Percentiles rank a stretch among this genome's conserved stretches.
Evolutionary conservation across 1,140 invertebrate species (phyloP).

Genomic region (Sinella curviseta): DNA sequence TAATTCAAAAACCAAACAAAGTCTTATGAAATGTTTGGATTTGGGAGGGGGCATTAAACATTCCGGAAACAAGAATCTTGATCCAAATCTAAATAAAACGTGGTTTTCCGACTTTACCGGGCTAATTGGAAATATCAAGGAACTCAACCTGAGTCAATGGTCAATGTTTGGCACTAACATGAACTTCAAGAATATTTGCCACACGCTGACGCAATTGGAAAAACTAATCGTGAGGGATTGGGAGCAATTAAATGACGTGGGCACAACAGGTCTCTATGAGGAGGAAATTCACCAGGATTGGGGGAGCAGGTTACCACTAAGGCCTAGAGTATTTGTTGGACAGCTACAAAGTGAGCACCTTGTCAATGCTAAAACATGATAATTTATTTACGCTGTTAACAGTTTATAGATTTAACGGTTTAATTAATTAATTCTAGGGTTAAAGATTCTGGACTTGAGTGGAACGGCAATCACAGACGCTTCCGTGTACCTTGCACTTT

Average conservation of each 20-base stretch:
- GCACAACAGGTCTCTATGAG: slow-evolving; percentile 26
- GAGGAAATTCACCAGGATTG: slow-evolving; percentile 3
- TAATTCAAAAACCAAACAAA: neutral
- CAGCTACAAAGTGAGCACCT: neutral
- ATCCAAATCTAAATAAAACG: slow-evolving; percentile 12
- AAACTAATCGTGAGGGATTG: slow-evolving; percentile 30
- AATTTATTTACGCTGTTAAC: too few species aligned
- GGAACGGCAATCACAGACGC: slow-evolving; percentile 13
- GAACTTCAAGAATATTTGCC: slow-evolving; percentile 39
- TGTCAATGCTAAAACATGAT: neutral
- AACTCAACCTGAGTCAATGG: slow-evolving; percentile 37
- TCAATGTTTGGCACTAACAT: slow-evolving; percentile 34
- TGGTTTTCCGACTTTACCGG: slow-evolving; percentile 31
- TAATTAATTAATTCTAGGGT: neutral
- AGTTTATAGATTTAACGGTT: too few species aligned
- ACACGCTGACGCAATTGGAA: slow-evolving; percentile 11
- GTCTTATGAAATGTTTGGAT: neutral
- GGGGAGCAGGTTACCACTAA: neutral
- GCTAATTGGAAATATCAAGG: neutral
- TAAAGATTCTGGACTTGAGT: neutral
- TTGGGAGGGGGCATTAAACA: neutral
- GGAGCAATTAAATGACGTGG: slow-evolving; percentile 31
- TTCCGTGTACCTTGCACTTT: neutral
- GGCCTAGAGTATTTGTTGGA: neutral
- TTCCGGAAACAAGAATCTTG: slow-evolving; percentile 7